Percentiles rank a stretch among this genome's conserved stretches.
Evolutionary conservation across 2,888 invertebrate genomes (phyloP).

Genomic region (Trypoxylon attenuatum): DNA sequence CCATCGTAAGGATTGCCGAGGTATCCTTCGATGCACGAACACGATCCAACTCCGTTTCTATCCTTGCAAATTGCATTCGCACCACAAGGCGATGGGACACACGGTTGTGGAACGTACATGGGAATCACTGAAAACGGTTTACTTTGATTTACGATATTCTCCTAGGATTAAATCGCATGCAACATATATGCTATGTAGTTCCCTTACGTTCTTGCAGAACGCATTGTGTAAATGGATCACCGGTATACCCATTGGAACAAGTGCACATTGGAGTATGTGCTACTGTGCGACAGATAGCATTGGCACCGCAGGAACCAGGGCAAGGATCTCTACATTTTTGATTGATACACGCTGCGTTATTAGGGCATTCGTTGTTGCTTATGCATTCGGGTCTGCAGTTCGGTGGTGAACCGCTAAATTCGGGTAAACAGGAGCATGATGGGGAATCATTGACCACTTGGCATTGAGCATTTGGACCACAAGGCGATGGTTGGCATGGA

Average conservation of each 20-base stretch:
- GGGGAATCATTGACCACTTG: slow-evolving; percentile 78
- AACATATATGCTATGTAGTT: background rate
- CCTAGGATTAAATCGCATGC: too few relatives aligned
- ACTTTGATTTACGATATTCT: background rate
- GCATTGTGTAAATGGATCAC: slow-evolving; percentile 78
- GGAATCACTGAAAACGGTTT: slow-evolving; percentile 27
- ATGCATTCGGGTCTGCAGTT: slow-evolving; percentile 87
- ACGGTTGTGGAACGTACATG: slow-evolving; percentile 75
- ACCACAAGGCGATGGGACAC: slow-evolving; percentile 84
- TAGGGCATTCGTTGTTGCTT: slow-evolving; percentile 85
- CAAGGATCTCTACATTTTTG: slow-evolving; percentile 88
- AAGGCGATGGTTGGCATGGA: slow-evolving; percentile 77
- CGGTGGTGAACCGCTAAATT: slow-evolving; percentile 80
- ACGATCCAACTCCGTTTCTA: slow-evolving; percentile 75
- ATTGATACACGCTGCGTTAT: slow-evolving; percentile 83
- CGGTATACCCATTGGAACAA: slow-evolving; percentile 79
- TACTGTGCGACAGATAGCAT: slow-evolving; percentile 77
- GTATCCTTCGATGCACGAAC: slow-evolving; percentile 80
- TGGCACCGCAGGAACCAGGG: slow-evolving; percentile 80
- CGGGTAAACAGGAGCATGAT: slow-evolving; percentile 82
- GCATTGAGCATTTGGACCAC: slow-evolving; percentile 81
- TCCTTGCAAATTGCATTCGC: slow-evolving; percentile 78
- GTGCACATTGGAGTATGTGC: slow-evolving; percentile 82
- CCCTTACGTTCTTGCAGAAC: slow-evolving; percentile 29
- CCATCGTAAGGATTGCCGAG: slow-evolving; percentile 78